These are phyloP conservation scores for Picathartes gymnocephalus DNA, from an alignment of 2,113 vertebrate genomes.

Conservation along the genomic window DNA sequence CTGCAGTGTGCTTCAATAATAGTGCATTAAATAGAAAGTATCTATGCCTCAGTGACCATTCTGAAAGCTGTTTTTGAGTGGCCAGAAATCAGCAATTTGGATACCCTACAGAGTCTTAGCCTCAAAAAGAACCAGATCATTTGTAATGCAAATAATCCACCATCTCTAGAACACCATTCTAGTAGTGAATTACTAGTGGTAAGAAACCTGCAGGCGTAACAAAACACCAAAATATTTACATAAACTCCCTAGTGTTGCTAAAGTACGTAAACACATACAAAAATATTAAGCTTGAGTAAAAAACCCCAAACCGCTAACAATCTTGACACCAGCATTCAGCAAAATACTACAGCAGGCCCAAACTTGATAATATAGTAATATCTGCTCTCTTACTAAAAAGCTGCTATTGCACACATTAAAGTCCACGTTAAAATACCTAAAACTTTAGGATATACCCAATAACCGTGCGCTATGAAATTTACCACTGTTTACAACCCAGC, in stretches of 20 bases:
- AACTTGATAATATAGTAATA: background rate
- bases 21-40: slow-evolving; percentile 49
- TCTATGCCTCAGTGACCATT: slow-evolving; percentile 38
- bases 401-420: background rate
- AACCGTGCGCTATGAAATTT: background rate
- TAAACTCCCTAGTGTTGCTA: background rate
- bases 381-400: background rate
- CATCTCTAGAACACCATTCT: background rate
- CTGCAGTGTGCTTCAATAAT: slow-evolving; percentile 31
- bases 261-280: background rate
- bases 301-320: background rate
- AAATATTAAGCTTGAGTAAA: background rate
- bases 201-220: background rate
- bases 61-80: slow-evolving; percentile 28
- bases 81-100: slow-evolving; percentile 28
- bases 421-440: background rate
- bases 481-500: background rate
- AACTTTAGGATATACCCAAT: background rate
- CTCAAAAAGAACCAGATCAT: slow-evolving; percentile 27
- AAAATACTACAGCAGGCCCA: background rate
- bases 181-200: background rate
- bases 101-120: slow-evolving; percentile 21
- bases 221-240: background rate
- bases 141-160: slow-evolving; percentile 54
- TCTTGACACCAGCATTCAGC: background rate